These are phyloP conservation scores for Encarsia formosa DNA, from an alignment of 2,888 invertebrate genomes.

Conservation along the genomic window DNA sequence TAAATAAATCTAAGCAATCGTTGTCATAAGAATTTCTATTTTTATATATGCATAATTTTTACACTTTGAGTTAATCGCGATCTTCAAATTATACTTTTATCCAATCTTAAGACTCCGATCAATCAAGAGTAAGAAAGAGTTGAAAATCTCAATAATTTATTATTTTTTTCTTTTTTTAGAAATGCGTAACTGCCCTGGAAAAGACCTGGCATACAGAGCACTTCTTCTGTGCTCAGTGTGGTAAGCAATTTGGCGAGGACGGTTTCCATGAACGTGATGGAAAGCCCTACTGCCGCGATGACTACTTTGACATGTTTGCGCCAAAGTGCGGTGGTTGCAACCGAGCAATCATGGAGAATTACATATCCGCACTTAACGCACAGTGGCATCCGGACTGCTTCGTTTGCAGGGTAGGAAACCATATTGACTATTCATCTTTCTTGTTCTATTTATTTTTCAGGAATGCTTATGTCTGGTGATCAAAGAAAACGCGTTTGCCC, in stretches of 20 bases:
- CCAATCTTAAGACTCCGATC: too few relatives aligned
- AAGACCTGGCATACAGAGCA: slow-evolving; percentile 99
- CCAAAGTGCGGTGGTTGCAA: slow-evolving; percentile 96
- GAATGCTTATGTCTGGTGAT: too few relatives aligned
- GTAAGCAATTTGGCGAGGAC: slow-evolving; percentile 94
- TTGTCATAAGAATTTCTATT: too few relatives aligned
- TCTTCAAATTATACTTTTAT: too few relatives aligned
- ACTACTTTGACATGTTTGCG: slow-evolving; percentile 97
- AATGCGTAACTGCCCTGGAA: slow-evolving; percentile 97
- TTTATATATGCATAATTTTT: too few relatives aligned
- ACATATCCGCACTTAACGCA: slow-evolving; percentile 93
- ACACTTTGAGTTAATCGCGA: too few relatives aligned
- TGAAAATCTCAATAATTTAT: too few relatives aligned
- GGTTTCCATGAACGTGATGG: slow-evolving; percentile 97
- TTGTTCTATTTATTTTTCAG: too few relatives aligned
- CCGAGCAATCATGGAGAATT: slow-evolving; percentile 95
- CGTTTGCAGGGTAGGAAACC: slow-evolving; percentile 93
- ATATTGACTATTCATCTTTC: too few relatives aligned
- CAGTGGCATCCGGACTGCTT: slow-evolving; percentile 99
- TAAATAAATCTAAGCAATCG: too few relatives aligned
- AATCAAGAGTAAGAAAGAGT: too few relatives aligned
- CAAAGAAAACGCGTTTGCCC: too few relatives aligned
- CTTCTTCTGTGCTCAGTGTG: slow-evolving; percentile 97
- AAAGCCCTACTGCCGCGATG: slow-evolving; percentile 91
- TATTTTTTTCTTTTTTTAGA: slow-evolving; percentile 57